Conservation (phyloP, 2,797 vertebrate species). For the Eleutherodactylus coqui region DNA sequence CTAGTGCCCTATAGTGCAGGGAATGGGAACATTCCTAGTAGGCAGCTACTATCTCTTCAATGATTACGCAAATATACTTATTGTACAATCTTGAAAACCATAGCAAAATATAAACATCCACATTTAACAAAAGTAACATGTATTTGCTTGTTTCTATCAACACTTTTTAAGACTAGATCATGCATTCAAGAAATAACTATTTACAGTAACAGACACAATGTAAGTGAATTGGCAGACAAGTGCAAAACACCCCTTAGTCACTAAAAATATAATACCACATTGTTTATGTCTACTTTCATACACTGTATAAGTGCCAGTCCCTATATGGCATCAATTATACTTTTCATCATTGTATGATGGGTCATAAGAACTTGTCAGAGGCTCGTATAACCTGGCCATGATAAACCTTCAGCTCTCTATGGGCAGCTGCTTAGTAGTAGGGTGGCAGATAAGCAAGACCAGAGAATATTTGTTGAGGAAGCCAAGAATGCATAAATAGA, state of each 20-base stretch:
- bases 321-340: neutral
- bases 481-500: neutral
- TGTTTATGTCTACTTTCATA: neutral
- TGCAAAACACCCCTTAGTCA: slow-evolving; percentile 22
- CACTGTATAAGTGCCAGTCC: neutral
- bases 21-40: slow-evolving; percentile 1
- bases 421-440: neutral
- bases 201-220: neutral
- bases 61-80: slow-evolving; percentile 51
- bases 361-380: neutral
- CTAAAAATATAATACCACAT: neutral
- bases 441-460: neutral
- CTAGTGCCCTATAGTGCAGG: slow-evolving; percentile 45
- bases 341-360: neutral
- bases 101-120: slow-evolving; percentile 56
- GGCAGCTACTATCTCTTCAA: slow-evolving; percentile 18
- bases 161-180: slow-evolving; percentile 5
- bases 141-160: slow-evolving; percentile 21
- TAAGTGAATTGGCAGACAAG: neutral
- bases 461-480: neutral
- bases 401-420: neutral
- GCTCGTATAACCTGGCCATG: neutral
- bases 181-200: slow-evolving; percentile 27
- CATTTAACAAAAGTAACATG: slow-evolving; percentile 33
- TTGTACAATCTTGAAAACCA: slow-evolving; percentile 44